Base-by-base conservation (phyloP, 1,140 invertebrate species). In the Caenorhabditis latens region DNA sequence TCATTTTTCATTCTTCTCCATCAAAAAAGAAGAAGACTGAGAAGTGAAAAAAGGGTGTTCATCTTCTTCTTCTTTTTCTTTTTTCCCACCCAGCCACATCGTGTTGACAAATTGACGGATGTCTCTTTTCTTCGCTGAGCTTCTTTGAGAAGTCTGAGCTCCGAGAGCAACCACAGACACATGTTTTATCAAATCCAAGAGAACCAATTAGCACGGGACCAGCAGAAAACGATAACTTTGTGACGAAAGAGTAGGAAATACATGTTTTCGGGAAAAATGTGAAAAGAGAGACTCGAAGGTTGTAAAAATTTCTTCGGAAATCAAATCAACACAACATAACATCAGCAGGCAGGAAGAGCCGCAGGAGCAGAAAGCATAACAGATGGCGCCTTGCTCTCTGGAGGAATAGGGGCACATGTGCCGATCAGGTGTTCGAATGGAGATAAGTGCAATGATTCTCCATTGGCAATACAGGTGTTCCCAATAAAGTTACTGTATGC, bases 21-120 rank as follows among this genome's bases (percentile, higher is more conserved):
- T 71, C 42, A 71, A 8, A 24, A n/a, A 61, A 61, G 21, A 61
- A n/a, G 19, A 61, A 24, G 32, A 2, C 32, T 32, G 32, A 61
- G n/a, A 61, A 21, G 21, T 7, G 7, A n/a, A 61, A 61, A n/a
- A 61, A 61, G n/a, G n/a, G 65, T 71, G 65, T 71, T 71, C 40
- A 46, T 46, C 61, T 32, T 71, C 42, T 19, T 14, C 14, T 65
- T 40, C n/a, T 40, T 71, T n/a, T 71, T 71, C 65, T 71, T 61
- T 21, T 61, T 61, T 21, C 19, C 19, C 19, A 11, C 57, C 21
- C 9, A 40, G 46, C 42, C 42, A 8, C 65, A n/a, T 4, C 13
- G 21, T 46, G n/a, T 16, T 79, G 71, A 79, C 71, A 79, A 79
- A 79, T 79, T 79, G 71, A 79, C 71, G 71, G 71, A 79, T 79